These are phyloP conservation scores for Drosophila prolongata DNA, from an alignment of 2,888 invertebrate genomes.

Conservation along the genomic window DNA sequence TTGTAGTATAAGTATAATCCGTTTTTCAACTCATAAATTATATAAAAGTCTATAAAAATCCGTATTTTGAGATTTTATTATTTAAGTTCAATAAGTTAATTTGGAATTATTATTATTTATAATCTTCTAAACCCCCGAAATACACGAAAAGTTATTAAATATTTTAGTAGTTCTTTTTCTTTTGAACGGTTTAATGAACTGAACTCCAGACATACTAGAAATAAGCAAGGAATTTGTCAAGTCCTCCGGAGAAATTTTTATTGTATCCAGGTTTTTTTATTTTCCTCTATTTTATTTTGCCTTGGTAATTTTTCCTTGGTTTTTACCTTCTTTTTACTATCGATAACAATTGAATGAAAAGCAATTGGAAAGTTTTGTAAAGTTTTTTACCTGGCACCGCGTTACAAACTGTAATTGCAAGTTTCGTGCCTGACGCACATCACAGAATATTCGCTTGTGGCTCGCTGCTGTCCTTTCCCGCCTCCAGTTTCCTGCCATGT, in stretches of 20 bases:
- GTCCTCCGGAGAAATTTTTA: not conserved
- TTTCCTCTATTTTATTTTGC: not conserved
- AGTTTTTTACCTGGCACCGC: constrained; percentile 53
- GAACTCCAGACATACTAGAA: not conserved
- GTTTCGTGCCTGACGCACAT: constrained; percentile 45
- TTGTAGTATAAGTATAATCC: no score
- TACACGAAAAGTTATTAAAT: no score
- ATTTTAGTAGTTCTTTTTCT: no score
- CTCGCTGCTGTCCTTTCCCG: constrained; percentile 4
- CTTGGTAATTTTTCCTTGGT: not conserved
- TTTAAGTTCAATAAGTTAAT: no score
- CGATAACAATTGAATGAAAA: constrained; percentile 46
- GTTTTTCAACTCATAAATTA: no score
- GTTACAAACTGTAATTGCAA: constrained; percentile 57
- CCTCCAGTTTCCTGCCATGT: constrained; percentile 9
- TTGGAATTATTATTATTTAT: no score
- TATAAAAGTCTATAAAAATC: no score
- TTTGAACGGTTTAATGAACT: no score
- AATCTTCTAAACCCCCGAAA: no score
- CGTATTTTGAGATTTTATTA: no score
- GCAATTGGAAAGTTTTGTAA: constrained; percentile 51
- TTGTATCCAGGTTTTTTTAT: not conserved
- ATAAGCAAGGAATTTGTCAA: not conserved
- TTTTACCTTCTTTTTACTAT: constrained; percentile 17
- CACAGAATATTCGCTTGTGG: constrained; percentile 36